A percentile compares a stretch with the other conserved stretches of the same genome.
These are phyloP conservation scores for Ctenodactylus gundi DNA, from an alignment of 2,113 vertebrate species.

Conservation along the genomic window DNA sequence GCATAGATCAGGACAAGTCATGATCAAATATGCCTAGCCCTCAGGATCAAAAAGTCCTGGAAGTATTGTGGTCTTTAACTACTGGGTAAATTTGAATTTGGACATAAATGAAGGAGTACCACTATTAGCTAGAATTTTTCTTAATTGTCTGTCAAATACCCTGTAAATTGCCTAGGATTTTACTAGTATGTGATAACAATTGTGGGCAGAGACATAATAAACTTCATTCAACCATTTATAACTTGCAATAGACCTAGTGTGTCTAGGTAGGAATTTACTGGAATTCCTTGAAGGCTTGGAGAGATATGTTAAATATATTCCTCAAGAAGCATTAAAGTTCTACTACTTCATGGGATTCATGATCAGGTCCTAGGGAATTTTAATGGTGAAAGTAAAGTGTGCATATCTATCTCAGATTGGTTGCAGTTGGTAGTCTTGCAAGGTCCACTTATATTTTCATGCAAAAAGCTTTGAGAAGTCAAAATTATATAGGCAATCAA, in stretches of 20 bases:
- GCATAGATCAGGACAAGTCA: background rate
- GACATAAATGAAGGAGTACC: background rate
- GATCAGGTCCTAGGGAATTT: background rate
- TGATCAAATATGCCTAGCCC: background rate
- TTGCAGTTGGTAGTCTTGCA: conserved; percentile 53
- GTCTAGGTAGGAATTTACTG: background rate
- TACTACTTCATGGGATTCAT: background rate
- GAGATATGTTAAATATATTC: background rate
- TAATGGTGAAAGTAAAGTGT: background rate
- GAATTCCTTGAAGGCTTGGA: background rate
- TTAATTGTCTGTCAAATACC: background rate
- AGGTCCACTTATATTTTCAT: conserved; percentile 61
- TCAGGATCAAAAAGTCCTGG: background rate
- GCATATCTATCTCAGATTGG: background rate
- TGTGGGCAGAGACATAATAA: background rate
- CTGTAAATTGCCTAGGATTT: conserved; percentile 14
- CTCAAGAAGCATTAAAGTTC: background rate
- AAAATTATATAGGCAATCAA: background rate
- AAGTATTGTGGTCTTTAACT: background rate
- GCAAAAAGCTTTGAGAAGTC: conserved; percentile 43
- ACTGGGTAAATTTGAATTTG: background rate
- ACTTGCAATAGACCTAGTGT: background rate
- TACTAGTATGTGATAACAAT: background rate
- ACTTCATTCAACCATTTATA: background rate
- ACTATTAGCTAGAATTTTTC: background rate